Conservation (phyloP, 2,113 vertebrate genomes). For the Parus major region DNA sequence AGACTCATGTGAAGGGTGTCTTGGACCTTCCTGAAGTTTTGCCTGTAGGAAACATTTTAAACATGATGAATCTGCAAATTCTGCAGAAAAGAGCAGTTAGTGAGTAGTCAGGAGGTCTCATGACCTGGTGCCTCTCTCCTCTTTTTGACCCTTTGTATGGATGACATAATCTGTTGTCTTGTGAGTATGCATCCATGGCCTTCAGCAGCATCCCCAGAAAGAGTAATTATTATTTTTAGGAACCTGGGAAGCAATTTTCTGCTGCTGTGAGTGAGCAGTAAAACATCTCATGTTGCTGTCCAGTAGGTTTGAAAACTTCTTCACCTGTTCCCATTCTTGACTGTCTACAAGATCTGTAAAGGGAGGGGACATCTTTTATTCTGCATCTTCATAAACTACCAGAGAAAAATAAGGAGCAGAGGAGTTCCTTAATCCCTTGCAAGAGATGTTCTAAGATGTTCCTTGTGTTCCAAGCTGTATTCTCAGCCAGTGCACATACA, state of each 20-base stretch:
- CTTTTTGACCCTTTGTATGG: background rate
- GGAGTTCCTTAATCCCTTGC: background rate
- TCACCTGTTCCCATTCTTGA: background rate
- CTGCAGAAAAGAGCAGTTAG: background rate
- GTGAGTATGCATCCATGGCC: background rate
- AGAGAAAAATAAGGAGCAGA: background rate
- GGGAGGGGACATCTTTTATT: background rate
- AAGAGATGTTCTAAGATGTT: background rate
- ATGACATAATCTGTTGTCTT: background rate
- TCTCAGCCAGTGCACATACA: background rate
- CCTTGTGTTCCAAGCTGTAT: background rate
- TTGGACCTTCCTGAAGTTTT: background rate
- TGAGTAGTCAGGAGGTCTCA: background rate
- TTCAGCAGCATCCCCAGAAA: background rate
- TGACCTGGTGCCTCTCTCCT: background rate
- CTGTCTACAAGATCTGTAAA: background rate
- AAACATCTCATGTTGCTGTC: background rate
- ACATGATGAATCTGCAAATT: background rate
- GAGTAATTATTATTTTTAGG: background rate
- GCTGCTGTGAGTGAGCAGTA: background rate
- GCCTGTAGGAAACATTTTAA: background rate
- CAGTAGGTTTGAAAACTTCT: background rate
- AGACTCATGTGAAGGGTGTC: background rate
- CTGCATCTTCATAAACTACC: background rate
- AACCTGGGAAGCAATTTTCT: background rate